phyloP scores from a whole-genome alignment of 1,140 invertebrate genomes.

The Nymphalis io region DNA sequence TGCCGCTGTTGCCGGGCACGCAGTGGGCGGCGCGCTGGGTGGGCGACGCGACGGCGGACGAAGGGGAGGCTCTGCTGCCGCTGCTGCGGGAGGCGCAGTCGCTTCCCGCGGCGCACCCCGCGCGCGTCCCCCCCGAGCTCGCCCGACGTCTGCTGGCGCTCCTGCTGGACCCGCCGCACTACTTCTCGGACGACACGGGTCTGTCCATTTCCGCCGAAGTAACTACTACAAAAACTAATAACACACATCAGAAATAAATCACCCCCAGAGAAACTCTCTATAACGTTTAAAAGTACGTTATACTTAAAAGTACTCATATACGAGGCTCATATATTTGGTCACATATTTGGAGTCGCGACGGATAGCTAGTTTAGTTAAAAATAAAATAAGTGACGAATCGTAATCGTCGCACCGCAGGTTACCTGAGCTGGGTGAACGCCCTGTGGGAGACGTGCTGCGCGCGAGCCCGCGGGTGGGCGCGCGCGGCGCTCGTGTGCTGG shows the following conservation, averaged over 20 bases:
- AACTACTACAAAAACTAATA: too few relatives aligned
- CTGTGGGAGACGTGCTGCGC: slow-evolving; percentile 49
- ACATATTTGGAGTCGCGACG: too few relatives aligned
- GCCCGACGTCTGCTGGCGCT: slow-evolving; percentile 37
- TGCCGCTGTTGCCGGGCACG: slow-evolving; percentile 36
- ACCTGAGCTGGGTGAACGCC: slow-evolving; percentile 42
- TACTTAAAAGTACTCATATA: too few relatives aligned
- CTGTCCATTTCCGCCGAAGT: neutral
- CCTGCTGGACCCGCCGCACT: slow-evolving; percentile 51
- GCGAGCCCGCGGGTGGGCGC: slow-evolving; percentile 40
- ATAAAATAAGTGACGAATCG: too few relatives aligned
- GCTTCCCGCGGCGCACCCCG: slow-evolving; percentile 32
- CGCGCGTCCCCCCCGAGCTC: slow-evolving; percentile 25
- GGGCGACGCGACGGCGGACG: slow-evolving; percentile 22
- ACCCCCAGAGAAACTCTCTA: too few relatives aligned
- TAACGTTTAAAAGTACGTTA: too few relatives aligned
- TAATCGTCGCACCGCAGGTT: slow-evolving; percentile 25
- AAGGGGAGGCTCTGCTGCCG: slow-evolving; percentile 39
- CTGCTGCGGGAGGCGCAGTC: slow-evolving; percentile 36
- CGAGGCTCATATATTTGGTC: neutral
- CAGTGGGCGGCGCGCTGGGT: slow-evolving; percentile 25
- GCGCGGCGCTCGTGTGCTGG: slow-evolving; percentile 23
- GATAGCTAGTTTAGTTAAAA: too few relatives aligned
- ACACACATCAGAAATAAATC: too few relatives aligned
- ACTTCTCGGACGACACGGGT: slow-evolving; percentile 49